Evolutionary conservation across 2,113 vertebrate genomes (phyloP), one percentile per base, ranked within the genome.

Genomic region (Nycticorax nycticorax): DNA sequence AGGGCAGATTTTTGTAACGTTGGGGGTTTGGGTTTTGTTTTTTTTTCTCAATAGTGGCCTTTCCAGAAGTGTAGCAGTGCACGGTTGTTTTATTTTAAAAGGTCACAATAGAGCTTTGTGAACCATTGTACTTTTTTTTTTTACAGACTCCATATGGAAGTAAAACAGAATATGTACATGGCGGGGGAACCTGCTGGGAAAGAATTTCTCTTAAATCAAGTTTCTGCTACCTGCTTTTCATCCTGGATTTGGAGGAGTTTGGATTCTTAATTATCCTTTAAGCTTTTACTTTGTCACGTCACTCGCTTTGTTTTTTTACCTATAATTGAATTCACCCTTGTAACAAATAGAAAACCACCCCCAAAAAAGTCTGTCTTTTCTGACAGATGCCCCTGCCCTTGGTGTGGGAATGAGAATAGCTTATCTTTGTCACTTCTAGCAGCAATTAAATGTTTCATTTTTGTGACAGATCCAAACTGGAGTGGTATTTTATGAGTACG

Each of bases 391-490:
- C 37, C n/a, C 52, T 83, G 30, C 48, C 41, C 47, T 92, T 83
- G 37, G 45, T 92, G 76, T 95, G 85, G 72, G 92, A 92, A 96
- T 95, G 50, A 74, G n/a, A 90, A 32, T 52, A 13, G 26, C 84
- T 94, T 97, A 95, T 95, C 89, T 94, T 93, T 91, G 84, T 91
- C 88, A 94, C 83, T 96, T 90, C 71, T 85, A 17, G 8, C 66
- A 93, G 84, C 85, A 92, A 93, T 94, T 96, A 90, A 95, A 84
- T 94, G 72, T 43, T 96, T 90, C 88, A 74, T 96, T 95, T 95
- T 93, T 97, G 95, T 95, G 89, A 62, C 28, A 75, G 79, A 90
- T 96, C 94, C 95, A 94, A 96, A 89, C 96, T 96, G 59, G 71
- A 88, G 76, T 60, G 57, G 90, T 94, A 95, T 96, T 97, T 96